A percentile compares a stretch with the other conserved stretches of the same genome.
Conservation (phyloP, 2,113 vertebrate species). For the Zosterops japonicus region DNA sequence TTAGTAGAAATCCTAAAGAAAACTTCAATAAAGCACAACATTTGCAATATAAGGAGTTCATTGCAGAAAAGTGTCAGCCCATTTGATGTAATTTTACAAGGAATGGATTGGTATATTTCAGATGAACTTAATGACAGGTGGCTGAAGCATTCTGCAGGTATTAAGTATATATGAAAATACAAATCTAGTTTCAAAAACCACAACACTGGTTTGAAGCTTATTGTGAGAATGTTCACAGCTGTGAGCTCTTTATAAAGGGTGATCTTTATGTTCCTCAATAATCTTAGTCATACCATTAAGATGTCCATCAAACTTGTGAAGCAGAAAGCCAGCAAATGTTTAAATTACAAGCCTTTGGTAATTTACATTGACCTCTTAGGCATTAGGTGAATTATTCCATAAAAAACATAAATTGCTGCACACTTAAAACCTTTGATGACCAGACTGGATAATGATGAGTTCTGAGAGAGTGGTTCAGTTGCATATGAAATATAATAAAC, state of each 20-base stretch:
- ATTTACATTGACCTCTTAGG: not conserved
- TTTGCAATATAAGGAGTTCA: not conserved
- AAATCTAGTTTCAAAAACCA: not conserved
- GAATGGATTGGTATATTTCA: not conserved
- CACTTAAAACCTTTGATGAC: not conserved
- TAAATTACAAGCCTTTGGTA: not conserved
- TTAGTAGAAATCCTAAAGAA: not conserved
- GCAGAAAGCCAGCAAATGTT: slow-evolving; percentile 5
- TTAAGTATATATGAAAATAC: not conserved
- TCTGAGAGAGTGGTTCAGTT: not conserved
- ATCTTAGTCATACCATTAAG: not conserved
- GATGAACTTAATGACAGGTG: not conserved
- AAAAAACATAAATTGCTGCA: not conserved
- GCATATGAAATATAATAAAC: not conserved
- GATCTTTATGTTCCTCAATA: not conserved
- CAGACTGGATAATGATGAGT: not conserved
- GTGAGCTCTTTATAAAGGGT: not conserved
- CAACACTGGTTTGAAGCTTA: not conserved
- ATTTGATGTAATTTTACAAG: not conserved
- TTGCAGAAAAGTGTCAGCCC: not conserved
- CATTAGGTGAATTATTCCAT: not conserved
- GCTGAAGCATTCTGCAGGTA: not conserved
- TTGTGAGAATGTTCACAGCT: not conserved
- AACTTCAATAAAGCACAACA: not conserved
- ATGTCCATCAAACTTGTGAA: not conserved